Base-by-base conservation (phyloP, 2,888 invertebrate species). In the Polymixis lichenea region DNA sequence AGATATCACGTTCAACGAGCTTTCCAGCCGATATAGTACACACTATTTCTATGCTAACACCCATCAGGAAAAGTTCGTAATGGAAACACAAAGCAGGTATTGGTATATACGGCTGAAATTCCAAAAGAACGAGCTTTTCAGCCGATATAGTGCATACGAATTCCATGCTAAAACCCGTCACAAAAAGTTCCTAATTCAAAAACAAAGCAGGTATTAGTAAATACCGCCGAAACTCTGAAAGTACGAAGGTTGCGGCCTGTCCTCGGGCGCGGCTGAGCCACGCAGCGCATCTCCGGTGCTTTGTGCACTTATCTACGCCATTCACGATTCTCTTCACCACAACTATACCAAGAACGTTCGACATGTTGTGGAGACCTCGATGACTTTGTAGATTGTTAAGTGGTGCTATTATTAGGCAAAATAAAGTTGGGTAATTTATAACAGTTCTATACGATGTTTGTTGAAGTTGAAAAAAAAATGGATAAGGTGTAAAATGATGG, bases 281-380 rank as follows among this genome's bases (percentile, higher is more conserved):
- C 91, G 87, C 92, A 89, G 90, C 90, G 95, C 93, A 96, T 96
- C 95, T 93, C 96, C 96, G 93, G 93, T 90, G 92, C 90, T 95
- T 96, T 96, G 96, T 95, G 90, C 92, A 91, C 92, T 95, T 95
- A 94, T 94, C 93, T 92, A 93, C 95, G 95, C 95, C 92, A 96
- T 96, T 96, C 96, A 96, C 91, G 89, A 96, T 96, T 96, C 93
- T 95, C 93, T 93, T 92, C 94, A 95, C 94, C 82, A 83, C 76
- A 78, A 80, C 85, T 83, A 87, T 86, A 89, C 90, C 87, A 84
- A 87, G 88, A 87, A 87, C 86, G 74, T 84, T 86, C 80, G 67
- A 85, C 83, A 86, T 77, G 71, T 89, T 83, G 46, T 77, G 71
- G 84, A 83, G 87, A 83, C 90, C 87, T 89, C 88, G 87, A 87